A percentile compares a stretch with the other conserved stretches of the same genome.
phyloP scores from a whole-genome alignment of 2,113 vertebrate genomes.

The Rhombomys opimus region DNA sequence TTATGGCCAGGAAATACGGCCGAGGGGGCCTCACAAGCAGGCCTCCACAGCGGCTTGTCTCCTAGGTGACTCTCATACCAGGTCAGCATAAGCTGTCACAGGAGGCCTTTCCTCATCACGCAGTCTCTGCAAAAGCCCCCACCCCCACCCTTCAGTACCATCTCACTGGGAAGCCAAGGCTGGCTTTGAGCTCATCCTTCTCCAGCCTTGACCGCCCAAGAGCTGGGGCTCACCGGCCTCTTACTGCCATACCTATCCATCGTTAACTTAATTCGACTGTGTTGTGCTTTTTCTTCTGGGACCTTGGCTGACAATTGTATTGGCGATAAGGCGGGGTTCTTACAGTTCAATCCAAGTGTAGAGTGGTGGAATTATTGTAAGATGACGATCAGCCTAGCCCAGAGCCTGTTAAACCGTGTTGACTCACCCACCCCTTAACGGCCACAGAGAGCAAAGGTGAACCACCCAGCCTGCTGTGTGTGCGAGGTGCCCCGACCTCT shows the following conservation, averaged over 20 bases:
- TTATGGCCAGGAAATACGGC: background rate
- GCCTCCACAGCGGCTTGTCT: background rate
- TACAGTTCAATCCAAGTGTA: background rate
- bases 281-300: background rate
- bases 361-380: accelerated
- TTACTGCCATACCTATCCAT: no score
- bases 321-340: background rate
- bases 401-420: background rate
- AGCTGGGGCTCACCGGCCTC: no score
- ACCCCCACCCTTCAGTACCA: background rate
- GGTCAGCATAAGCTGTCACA: background rate
- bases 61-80: background rate
- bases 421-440: background rate
- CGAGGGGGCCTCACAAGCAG: no score
- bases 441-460: conserved; percentile 23
- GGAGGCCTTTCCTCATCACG: no score
- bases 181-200: background rate
- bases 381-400: background rate
- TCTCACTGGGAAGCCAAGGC: background rate
- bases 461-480: background rate
- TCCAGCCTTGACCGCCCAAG: background rate
- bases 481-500: background rate
- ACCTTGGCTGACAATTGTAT: background rate
- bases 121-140: background rate
- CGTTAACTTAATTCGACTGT: background rate